Conservation (phyloP, 2,888 invertebrate genomes). For the Gandaritis pyraliata region DNA sequence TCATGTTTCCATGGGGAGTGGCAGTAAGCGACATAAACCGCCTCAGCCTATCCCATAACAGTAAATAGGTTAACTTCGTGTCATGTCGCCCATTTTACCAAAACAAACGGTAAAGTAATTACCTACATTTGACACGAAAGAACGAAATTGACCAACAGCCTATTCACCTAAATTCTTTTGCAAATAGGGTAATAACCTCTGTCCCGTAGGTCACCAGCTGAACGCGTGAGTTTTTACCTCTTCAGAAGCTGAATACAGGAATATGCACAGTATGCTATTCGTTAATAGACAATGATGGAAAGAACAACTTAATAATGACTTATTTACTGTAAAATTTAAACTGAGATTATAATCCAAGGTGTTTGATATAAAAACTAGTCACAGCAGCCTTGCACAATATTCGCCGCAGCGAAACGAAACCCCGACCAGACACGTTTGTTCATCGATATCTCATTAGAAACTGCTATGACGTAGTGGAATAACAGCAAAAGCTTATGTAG, state of each 20-base stretch:
- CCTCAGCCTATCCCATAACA: constrained; percentile 46
- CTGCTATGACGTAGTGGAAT: constrained; percentile 48
- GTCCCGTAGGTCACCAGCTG: constrained; percentile 19
- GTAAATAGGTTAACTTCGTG: constrained; percentile 65
- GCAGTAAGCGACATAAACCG: constrained; percentile 51
- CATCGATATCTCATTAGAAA: constrained; percentile 70
- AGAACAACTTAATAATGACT: too few species aligned
- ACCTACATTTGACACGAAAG: constrained; percentile 59
- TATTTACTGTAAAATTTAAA: constrained; percentile 14
- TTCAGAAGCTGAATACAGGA: background rate
- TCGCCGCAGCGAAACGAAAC: constrained; percentile 56
- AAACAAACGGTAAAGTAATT: constrained; percentile 53
- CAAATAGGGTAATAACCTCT: constrained; percentile 11
- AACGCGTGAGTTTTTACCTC: background rate
- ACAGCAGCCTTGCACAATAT: constrained; percentile 46
- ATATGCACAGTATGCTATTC: too few species aligned
- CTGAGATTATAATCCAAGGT: constrained; percentile 30
- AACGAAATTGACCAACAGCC: constrained; percentile 45
- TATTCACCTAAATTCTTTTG: constrained; percentile 35
- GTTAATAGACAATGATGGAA: too few species aligned
- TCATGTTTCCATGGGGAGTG: constrained; percentile 49
- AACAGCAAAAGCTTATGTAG: constrained; percentile 25
- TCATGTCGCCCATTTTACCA: constrained; percentile 50
- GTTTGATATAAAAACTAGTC: constrained; percentile 54
- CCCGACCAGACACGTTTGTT: constrained; percentile 60